phyloP scores from a whole-genome alignment of 2,888 invertebrate genomes.

The Troglohyphantes excavatus region DNA sequence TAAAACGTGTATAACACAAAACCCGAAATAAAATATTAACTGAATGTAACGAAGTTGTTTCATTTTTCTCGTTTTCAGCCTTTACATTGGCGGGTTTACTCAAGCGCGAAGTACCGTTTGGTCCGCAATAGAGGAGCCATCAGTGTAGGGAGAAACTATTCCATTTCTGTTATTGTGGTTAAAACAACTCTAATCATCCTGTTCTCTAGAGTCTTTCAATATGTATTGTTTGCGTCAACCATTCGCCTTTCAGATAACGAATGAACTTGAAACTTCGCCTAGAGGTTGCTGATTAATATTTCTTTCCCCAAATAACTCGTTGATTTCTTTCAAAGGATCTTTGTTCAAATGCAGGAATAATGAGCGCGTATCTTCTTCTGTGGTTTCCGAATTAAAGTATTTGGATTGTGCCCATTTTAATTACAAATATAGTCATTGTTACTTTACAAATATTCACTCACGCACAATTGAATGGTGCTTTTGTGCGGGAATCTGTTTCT shows the following conservation, averaged over 20 bases:
- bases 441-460: background rate
- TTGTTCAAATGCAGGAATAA: no score
- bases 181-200: constrained; percentile 12
- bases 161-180: constrained; percentile 18
- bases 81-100: constrained; percentile 10
- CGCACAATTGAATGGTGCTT: background rate
- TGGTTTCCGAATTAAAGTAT: background rate
- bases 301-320: constrained; percentile 31
- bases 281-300: constrained; percentile 31
- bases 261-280: constrained; percentile 32
- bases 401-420: background rate
- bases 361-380: background rate
- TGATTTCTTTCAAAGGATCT: constrained; percentile 32
- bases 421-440: background rate
- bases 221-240: constrained; percentile 2
- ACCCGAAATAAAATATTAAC: no score
- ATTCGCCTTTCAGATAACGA: constrained; percentile 40
- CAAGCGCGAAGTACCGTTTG: constrained; percentile 8
- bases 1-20: no score
- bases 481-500: no score
- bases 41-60: constrained; percentile 3
- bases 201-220: background rate
- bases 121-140: no score
- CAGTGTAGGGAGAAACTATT: background rate
- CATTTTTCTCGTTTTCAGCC: constrained; percentile 12